Conservation (phyloP, 2,797 vertebrate genomes). For the Cichlasoma orientale region DNA sequence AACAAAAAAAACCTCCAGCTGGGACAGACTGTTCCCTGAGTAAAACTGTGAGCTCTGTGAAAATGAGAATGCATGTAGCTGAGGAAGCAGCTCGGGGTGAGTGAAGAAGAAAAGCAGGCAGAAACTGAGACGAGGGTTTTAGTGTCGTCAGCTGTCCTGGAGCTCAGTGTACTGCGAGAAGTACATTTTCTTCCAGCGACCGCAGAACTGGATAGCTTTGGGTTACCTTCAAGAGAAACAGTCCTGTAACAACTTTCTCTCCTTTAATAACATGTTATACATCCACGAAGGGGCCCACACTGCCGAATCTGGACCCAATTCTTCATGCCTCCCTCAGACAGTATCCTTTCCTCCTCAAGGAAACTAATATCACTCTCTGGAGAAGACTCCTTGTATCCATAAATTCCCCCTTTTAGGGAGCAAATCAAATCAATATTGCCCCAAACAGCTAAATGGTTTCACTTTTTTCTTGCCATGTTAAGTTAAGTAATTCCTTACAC, state of each 20-base stretch:
- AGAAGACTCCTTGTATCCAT: constrained; percentile 62
- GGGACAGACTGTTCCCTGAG: constrained; percentile 13
- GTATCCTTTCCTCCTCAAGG: constrained; percentile 55
- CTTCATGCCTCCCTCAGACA: constrained; percentile 64
- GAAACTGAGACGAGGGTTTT: constrained; percentile 42
- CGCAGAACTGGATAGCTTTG: constrained; percentile 65
- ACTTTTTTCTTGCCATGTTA: constrained; percentile 67
- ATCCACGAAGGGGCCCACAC: constrained; percentile 38
- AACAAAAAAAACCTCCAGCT: not conserved
- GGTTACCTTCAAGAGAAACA: constrained; percentile 73
- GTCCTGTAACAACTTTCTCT: constrained; percentile 69
- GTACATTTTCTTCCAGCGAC: constrained; percentile 48
- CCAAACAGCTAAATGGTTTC: constrained; percentile 60
- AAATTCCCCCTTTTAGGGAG: constrained; percentile 69
- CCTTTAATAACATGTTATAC: constrained; percentile 70
- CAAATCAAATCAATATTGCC: constrained; percentile 73
- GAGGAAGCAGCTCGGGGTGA: constrained; percentile 17
- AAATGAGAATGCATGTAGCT: constrained; percentile 8
- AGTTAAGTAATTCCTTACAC: constrained; percentile 54
- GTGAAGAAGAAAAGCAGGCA: constrained; percentile 13
- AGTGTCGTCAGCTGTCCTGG: constrained; percentile 56
- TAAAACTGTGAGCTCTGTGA: constrained; percentile 18
- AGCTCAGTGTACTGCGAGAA: constrained; percentile 30
- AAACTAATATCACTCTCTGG: constrained; percentile 66
- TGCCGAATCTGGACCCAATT: constrained; percentile 68